Evolutionary conservation across 2,888 invertebrate species (phyloP), one percentile per base, ranked within the genome.

Genomic region (Neoascia interrupta): DNA sequence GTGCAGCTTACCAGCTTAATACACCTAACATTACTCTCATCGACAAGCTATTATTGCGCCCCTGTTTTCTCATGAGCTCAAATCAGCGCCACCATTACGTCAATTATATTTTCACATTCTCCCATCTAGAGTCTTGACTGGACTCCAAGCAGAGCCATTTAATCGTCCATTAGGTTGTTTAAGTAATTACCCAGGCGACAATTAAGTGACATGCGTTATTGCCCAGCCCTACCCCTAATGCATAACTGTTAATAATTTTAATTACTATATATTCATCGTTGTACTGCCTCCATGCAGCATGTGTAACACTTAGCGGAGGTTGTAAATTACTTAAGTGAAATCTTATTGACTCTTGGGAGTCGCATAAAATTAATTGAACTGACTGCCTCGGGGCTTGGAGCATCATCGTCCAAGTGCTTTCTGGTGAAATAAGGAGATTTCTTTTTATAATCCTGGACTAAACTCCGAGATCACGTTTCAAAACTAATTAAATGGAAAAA

Each of bases 251-350:
- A 58, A 47, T 56, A 31, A 41, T 36, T 58, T 36, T 60, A 69
- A 60, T 69, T 51, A 49, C 49, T 26, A 21, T 47, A 54, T 31
- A n/a, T n/a, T n/a, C n/a, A n/a, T n/a, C n/a, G n/a, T n/a, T n/a
- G n/a, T n/a, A n/a, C n/a, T n/a, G n/a, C n/a, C n/a, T n/a, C n/a
- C n/a, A n/a, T 43, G 34, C 23, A 37, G 53, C 41, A 23, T 13
- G 43, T 5, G 15, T 18, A 13, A 18, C 31, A 23, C 16, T 13
- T 28, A 11, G 28, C 3, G 11, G 47, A 18, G 45, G 8, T 11
- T 61, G 34, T 41, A 51, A 69, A 69, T 58, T 39, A 23, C 49
- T 58, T 58, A 58, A 69, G 58, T 58, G 58, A 49, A 66, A 47
- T 66, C 47, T 34, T 69, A 69, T 60, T 69, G 69, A 69, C 69